Conservation (phyloP, 2,113 vertebrate species). For the Malurus alboscapulatus region DNA sequence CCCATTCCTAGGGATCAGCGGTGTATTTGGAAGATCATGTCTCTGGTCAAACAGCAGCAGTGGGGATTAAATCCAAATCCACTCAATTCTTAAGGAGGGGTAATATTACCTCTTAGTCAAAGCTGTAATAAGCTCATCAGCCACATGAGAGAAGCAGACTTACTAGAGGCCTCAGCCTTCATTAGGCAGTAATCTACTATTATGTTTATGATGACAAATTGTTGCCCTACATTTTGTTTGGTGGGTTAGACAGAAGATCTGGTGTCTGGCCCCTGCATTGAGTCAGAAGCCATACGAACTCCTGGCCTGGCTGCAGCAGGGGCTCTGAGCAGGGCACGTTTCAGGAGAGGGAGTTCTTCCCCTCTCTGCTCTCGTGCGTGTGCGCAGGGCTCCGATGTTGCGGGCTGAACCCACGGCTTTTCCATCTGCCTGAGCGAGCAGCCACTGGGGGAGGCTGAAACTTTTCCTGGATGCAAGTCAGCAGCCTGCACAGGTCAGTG, state of each 20-base stretch:
- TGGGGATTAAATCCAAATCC: conserved; percentile 42
- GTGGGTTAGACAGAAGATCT: neutral
- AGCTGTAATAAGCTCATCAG: conserved; percentile 48
- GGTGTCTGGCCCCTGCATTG: neutral
- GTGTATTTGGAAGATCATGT: neutral
- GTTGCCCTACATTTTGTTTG: neutral
- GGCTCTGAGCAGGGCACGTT: neutral
- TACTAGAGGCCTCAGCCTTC: neutral
- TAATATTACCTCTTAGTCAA: conserved; percentile 37
- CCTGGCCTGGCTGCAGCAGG: neutral
- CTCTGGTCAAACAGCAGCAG: neutral
- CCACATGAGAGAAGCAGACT: conserved; percentile 3
- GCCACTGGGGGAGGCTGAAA: neutral
- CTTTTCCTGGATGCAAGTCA: neutral
- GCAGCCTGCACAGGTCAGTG: neutral
- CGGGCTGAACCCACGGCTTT: neutral
- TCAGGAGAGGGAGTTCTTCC: neutral
- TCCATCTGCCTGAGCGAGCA: neutral
- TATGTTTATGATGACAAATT: conserved; percentile 10
- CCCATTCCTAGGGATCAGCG: neutral
- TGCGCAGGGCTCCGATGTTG: neutral
- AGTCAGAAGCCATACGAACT: neutral
- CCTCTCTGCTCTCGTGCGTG: accelerated
- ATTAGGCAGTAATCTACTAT: neutral
- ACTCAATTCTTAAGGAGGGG: conserved; percentile 33